Evolutionary conservation across 2,797 vertebrate species (phyloP), one percentile per base, ranked within the genome.

Genomic region (Falco biarmicus): DNA sequence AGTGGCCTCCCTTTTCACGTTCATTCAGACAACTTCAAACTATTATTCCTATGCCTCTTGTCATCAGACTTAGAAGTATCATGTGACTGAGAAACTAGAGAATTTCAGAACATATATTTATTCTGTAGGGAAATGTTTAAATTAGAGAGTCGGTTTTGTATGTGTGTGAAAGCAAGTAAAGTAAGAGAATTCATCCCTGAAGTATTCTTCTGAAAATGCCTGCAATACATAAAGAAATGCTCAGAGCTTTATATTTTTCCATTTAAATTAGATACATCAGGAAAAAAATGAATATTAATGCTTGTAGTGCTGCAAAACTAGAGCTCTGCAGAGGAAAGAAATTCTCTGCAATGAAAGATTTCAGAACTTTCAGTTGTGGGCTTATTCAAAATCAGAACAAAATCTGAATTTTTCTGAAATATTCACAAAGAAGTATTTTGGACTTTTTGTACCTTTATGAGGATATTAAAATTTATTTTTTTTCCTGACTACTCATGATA

Each of bases 61-160:
- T 32, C 53, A 47, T 66, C 84, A 89, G 41, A 69, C 25, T 75
- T 31, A 57, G 28, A 82, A 73, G 48, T 34, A 63, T 59, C 59
- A 81, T 19, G 26, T 53, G 63, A 60, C 34, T 16, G 37, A 95
- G 59, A 79, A 84, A 76, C 15, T 26, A 56, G 13, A 41, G 45
- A 77, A 75, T 82, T 88, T 92, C 29, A 70, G 59, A 89, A 95
- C 93, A 92, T 24, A n/a, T 16, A 76, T 66, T 63, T 63, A 77
- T 47, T 45, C 41, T 28, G 2, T 29, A 51, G 29, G 39, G 37
- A 80, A 90, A 68, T 34, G 11, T 65, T 82, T 90, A 47, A 59
- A 60, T 90, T 92, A 84, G 71, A 61, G 41, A 65, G 13, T 28
- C 14, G 24, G 83, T 66, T 73, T 19, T 68, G 32, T 15, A 31